Conservation (phyloP, 2,888 invertebrate genomes). For the Drosophila vallismaia region DNA sequence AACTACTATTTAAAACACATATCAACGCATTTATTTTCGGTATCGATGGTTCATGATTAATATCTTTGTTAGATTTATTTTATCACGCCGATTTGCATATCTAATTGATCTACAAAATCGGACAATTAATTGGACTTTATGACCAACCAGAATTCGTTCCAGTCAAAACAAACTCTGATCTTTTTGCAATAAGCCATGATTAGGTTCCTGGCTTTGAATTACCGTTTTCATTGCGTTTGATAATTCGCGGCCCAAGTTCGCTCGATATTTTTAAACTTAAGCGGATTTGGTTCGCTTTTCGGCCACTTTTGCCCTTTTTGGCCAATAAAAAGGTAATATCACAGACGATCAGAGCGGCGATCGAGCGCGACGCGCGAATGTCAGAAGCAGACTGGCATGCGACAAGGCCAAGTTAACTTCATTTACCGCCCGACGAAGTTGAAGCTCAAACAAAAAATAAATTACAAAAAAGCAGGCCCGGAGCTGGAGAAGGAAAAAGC, state of each 20-base stretch:
- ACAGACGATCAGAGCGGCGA: conserved; percentile 31
- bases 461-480: conserved; percentile 33
- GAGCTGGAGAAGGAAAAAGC: conserved; percentile 30
- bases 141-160: conserved; percentile 37
- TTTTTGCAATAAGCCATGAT: conserved; percentile 20
- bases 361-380: conserved; percentile 61
- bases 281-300: conserved; percentile 54
- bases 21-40: conserved; percentile 2
- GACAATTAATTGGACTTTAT: conserved; percentile 36
- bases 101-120: conserved; percentile 49
- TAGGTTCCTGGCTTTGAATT: conserved; percentile 54
- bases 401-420: conserved; percentile 74
- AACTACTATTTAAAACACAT: conserved; percentile 4
- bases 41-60: conserved; percentile 23
- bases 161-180: conserved; percentile 29
- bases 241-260: conserved; percentile 54
- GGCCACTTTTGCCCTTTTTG: conserved; percentile 32
- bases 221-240: conserved; percentile 68
- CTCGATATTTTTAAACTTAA: conserved; percentile 46
- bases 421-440: conserved; percentile 68
- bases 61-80: conserved; percentile 19
- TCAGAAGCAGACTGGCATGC: conserved; percentile 70
- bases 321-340: conserved; percentile 37
- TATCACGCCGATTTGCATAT: conserved; percentile 40
- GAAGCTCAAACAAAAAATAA: conserved; percentile 30